Conservation (phyloP, 2,113 vertebrate genomes). For the Rhagologus leucostigma region DNA sequence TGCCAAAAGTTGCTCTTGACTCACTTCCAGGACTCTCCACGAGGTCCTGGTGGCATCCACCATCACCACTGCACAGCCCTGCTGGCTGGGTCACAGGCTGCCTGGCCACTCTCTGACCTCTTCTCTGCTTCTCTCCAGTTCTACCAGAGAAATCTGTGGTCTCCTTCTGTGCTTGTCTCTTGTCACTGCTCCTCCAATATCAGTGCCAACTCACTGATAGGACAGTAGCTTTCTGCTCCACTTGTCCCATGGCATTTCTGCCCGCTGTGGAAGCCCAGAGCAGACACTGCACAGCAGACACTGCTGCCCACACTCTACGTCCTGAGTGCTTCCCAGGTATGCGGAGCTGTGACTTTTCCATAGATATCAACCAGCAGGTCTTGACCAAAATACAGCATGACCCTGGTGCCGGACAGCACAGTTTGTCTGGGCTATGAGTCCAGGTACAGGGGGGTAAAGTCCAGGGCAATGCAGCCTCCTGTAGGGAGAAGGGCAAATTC, state of each 20-base stretch:
- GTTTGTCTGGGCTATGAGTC: not conserved
- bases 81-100: not conserved
- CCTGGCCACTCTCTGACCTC: not conserved
- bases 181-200: not conserved
- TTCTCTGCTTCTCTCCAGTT: not conserved
- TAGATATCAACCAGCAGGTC: not conserved
- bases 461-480: not conserved
- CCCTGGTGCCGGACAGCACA: fast-evolving
- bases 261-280: not conserved
- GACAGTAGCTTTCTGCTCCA: not conserved
- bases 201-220: fast-evolving
- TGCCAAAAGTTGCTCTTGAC: not conserved
- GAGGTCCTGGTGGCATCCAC: not conserved
- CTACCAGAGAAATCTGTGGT: not conserved
- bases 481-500: not conserved
- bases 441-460: not conserved
- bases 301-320: not conserved
- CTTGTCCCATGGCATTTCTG: not conserved
- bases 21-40: not conserved
- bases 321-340: not conserved
- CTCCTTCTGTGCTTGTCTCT: not conserved
- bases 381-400: not conserved
- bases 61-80: not conserved
- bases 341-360: not conserved
- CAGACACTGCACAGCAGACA: not conserved